Evolutionary conservation across 2,888 invertebrate genomes (phyloP).

Genomic region (Lasioglossum malachurum): DNA sequence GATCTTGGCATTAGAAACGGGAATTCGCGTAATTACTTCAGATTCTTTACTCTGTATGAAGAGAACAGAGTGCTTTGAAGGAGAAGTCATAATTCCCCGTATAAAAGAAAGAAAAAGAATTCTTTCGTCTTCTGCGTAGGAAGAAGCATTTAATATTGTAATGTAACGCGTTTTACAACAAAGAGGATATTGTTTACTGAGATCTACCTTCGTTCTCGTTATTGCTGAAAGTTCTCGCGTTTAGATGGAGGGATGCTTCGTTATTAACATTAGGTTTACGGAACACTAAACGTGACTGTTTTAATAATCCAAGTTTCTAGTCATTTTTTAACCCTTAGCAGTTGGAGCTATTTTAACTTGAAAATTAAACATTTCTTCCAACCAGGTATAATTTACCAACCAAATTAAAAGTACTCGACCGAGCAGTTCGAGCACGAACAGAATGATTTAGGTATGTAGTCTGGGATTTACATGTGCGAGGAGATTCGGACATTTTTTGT

Average conservation of each 20-base stretch:
- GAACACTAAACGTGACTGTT: background rate
- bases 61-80: constrained; percentile 40
- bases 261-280: background rate
- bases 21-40: constrained; percentile 53
- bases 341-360: no score
- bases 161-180: constrained; percentile 32
- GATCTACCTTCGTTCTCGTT: constrained; percentile 5
- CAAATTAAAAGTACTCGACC: background rate
- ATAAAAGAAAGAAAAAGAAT: constrained; percentile 35
- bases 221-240: constrained; percentile 11
- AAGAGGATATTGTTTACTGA: constrained; percentile 22
- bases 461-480: background rate
- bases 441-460: background rate
- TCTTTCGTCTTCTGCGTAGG: background rate
- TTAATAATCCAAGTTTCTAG: no score
- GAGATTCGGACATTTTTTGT: constrained; percentile 19
- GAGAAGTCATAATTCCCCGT: constrained; percentile 41
- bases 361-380: no score
- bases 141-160: constrained; percentile 51
- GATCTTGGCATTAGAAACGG: constrained; percentile 18
- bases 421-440: background rate
- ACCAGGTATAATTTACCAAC: no score
- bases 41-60: constrained; percentile 31
- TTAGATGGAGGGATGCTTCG: background rate
- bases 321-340: no score